A percentile compares a stretch with the other conserved stretches of the same genome.
Conservation (phyloP, 2,797 vertebrate species). For the Pangasius djambal region DNA sequence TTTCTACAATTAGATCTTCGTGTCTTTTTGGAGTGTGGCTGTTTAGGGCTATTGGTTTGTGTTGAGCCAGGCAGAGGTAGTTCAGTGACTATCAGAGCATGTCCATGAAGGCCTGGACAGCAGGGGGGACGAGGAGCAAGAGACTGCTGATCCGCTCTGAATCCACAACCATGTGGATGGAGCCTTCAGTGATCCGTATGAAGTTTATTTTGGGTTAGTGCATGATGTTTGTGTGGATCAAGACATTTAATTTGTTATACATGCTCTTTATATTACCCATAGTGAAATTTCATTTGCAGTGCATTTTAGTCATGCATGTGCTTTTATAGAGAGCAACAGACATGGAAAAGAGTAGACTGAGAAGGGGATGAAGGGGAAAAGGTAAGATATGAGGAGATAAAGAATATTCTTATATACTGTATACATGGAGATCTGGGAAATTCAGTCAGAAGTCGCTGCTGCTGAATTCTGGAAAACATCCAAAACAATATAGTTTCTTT, state of each 20-base stretch:
- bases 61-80: background rate
- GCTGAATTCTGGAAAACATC: background rate
- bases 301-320: background rate
- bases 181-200: background rate
- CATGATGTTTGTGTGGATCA: background rate
- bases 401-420: too few species aligned
- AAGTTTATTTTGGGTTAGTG: background rate
- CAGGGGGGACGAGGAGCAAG: background rate
- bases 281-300: background rate
- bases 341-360: background rate
- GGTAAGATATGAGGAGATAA: background rate
- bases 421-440: background rate
- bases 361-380: background rate
- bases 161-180: background rate
- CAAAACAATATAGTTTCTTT: background rate
- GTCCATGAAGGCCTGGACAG: background rate
- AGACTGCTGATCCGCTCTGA: background rate
- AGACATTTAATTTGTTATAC: background rate
- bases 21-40: background rate
- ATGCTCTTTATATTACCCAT: background rate
- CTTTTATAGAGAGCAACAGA: background rate
- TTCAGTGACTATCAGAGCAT: conserved; percentile 11
- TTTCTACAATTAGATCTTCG: background rate
- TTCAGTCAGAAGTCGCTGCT: background rate
- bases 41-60: background rate